Conservation (phyloP, 2,113 vertebrate genomes). For the Corydoras maculifer region DNA sequence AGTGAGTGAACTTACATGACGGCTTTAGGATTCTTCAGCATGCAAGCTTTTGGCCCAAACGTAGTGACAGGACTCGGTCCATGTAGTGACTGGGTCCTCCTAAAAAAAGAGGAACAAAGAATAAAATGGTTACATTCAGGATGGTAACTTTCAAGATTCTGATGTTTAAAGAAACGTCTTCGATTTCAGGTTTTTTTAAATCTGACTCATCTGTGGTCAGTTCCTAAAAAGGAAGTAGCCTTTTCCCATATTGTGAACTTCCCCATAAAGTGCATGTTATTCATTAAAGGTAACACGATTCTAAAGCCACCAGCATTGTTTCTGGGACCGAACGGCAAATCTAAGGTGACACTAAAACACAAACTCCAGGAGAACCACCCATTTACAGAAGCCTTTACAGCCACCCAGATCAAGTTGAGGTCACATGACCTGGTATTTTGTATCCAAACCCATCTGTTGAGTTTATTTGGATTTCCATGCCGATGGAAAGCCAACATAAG, state of each 20-base stretch:
- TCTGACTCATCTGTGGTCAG: not conserved
- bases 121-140: not conserved
- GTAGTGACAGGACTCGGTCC: slow-evolving; percentile 96
- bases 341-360: no score
- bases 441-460: no score
- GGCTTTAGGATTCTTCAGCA: slow-evolving; percentile 89
- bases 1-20: slow-evolving; percentile 77
- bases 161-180: not conserved
- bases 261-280: not conserved
- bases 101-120: slow-evolving; percentile 46
- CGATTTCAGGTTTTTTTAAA: not conserved
- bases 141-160: no score
- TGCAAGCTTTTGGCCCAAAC: slow-evolving; percentile 94
- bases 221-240: not conserved
- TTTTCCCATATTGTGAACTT: not conserved
- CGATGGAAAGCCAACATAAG: no score
- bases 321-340: no score
- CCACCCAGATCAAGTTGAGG: not conserved
- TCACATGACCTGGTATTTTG: not conserved
- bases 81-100: slow-evolving; percentile 88
- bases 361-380: no score
- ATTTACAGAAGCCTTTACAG: no score
- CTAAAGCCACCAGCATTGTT: no score
- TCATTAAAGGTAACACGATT: no score
- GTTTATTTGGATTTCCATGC: no score